Evolutionary conservation across 2,888 invertebrate species (phyloP), one percentile per base, ranked within the genome.

Genomic region (Odiellus spinosus): DNA sequence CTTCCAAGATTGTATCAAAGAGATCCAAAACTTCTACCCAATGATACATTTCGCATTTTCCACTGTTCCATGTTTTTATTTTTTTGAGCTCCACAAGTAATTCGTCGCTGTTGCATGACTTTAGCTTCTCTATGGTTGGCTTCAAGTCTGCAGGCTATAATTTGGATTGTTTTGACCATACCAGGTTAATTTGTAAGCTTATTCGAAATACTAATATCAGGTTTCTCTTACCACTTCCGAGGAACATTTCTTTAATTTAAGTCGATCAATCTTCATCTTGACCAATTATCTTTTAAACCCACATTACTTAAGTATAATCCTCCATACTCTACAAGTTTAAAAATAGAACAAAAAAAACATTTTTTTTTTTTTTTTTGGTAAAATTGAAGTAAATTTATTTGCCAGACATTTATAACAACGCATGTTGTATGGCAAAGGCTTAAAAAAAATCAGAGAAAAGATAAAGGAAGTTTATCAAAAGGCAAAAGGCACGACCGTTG

Each of bases 1-100:
- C 76, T 57, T 82, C 82, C 51, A 85, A 67, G 17, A 55, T 51
- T 26, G 49, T 38, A 47, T 55, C 57, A 51, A 55, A 56, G 39
- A 77, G 73, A 66, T 85, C 83, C 46, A 85, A 67, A 17, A 84
- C 77, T 66, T 82, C 81, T 53, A 82, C 80, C 85, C 85, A 86
- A 64, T 85, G 56, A 60, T 80, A 80, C 15, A 86, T 67, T 65
- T 86, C 85, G 65, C 83, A 85, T 72, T 69, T 85, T 45, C 83
- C 84, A 66, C 78, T 84, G 21, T 80, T 80, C 83, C 84, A 85
- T 38, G 79, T 76, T 58, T 79, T 80, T 53, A 85, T 76, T 55
- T 75, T 75, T 51, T 76, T 75, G 47, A 85, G 67, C 63, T 80
- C 79, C 42, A 73, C 71, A 2, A 78, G 65, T 49, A 85, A 68